phyloP scores from a whole-genome alignment of 2,113 vertebrate genomes.

The Labeo catla region DNA sequence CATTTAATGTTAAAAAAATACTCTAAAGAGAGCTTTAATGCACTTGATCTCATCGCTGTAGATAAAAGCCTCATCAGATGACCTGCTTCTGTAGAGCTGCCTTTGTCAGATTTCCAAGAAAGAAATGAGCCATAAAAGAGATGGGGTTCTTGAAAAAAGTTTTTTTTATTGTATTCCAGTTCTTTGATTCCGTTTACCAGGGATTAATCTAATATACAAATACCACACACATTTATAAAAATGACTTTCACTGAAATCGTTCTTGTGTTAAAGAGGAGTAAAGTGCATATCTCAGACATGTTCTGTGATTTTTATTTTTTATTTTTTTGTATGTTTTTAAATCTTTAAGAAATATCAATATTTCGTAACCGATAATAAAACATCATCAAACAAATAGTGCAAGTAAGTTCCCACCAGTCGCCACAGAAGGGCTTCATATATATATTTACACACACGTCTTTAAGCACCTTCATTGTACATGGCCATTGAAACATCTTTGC shows the following conservation, averaged over 20 bases:
- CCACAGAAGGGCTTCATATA: constrained; percentile 26
- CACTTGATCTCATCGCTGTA: background rate
- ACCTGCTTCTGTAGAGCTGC: background rate
- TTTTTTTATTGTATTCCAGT: constrained; percentile 44
- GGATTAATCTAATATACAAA: constrained; percentile 51
- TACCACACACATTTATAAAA: constrained; percentile 49
- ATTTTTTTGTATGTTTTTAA: background rate
- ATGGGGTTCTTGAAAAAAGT: constrained; percentile 25
- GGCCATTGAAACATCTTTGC: constrained; percentile 34
- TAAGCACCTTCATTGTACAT: constrained; percentile 36
- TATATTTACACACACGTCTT: constrained; percentile 9
- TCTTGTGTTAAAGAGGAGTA: constrained; percentile 47
- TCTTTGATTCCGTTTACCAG: constrained; percentile 33
- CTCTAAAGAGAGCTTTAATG: background rate
- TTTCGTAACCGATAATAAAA: constrained; percentile 21
- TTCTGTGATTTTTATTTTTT: constrained; percentile 18
- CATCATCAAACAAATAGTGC: constrained; percentile 57
- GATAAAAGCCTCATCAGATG: constrained; percentile 1
- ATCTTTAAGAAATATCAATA: constrained; percentile 18
- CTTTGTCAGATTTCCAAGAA: constrained; percentile 12
- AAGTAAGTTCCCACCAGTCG: constrained; percentile 56
- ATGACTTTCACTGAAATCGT: constrained; percentile 42
- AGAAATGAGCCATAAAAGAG: background rate
- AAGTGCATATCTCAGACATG: constrained; percentile 56
- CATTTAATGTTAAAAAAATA: background rate